Evolutionary conservation across 2,888 invertebrate genomes (phyloP), one percentile per base, ranked within the genome.

Genomic region (Elmis aenea): DNA sequence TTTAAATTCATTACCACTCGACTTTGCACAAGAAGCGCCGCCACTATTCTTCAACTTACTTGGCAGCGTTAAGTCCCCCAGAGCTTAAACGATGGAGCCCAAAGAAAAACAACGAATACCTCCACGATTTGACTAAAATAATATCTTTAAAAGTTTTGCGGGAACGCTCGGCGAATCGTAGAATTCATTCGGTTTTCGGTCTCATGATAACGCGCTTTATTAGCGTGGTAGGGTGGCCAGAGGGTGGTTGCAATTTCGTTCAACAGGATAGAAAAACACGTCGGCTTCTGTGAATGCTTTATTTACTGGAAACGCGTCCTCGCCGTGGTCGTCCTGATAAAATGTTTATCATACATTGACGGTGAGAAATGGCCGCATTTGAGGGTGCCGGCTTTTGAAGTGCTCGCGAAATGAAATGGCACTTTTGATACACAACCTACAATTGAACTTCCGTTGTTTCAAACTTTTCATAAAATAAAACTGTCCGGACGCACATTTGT

Each of bases 251-350:
- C n/a, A n/a, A n/a, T n/a, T 41, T 31, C 15, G 31, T 26, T 42
- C 38, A 38, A 33, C 34, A 40, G 34, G 37, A 40, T 43, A 26
- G 38, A 33, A 43, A 47, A 43, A 40, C 35, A 44, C 39, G 40
- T 30, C 46, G 33, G 35, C 32, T 38, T 27, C 41, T 31, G 44
- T 44, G 38, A 46, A 44, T 48, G 48, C 44, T 48, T 48, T 48
- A 48, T 48, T 48, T 46, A 46, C 46, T 42, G 46, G 48, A 48
- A 48, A 44, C 35, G 38, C 41, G 44, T 38, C 38, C 48, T 42
- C 44, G 44, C 41, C 48, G 35, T 38, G 44, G 44, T 31, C 48
- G 33, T 29, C 30, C 20, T 43, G 44, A 48, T 48, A 44, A 18
- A 48, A 42, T 48, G 46, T 42, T 48, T 44, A 37, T 38, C 42